Base-by-base conservation (phyloP, 2,888 invertebrate species). In the Muscina levida region DNA sequence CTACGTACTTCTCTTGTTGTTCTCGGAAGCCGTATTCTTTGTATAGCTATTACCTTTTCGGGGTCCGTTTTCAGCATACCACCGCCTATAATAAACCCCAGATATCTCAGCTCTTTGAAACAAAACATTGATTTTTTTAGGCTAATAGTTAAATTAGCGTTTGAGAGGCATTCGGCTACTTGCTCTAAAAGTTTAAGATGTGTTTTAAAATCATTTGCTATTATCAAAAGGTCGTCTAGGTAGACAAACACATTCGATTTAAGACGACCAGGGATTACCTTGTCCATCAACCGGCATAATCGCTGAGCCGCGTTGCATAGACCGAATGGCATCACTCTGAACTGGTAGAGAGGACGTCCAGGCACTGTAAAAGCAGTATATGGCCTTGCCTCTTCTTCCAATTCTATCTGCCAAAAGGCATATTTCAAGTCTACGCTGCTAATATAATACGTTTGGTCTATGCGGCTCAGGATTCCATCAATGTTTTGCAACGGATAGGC, bases 401-500 rank as follows among this genome's bases (percentile, higher is more conserved):
- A n/a, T 10, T 42, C 42, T 13, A 68, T 68, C 37, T 68, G 67
- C 67, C 67, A 68, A n/a, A 68, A 68, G 5, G 67, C 79, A n/a
- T 68, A 66, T 57, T 79, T 74, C 39, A 74, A 37, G 22, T 74
- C 74, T 2, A 74, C 71, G 26, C 74, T 72, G 11, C 70, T 73
- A 1, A 78, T 78, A 31, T 39, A 78, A 13, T 65, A 31, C 2
- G 78, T 68, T 19, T 77, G 39, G 22, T 77, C 72, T 26, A 77
- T 59, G 0, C 75, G 57, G 48, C 68, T 75, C 13, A 75, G 17
- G 6, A 75, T 68, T 2, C 75, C 75, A 5, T 75, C 46, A 2
- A 75, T 75, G 15, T 71, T 71, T 83, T 70, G 57, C 84, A 85
- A 77, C 78, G 0, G 37, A 68, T n/a, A 76, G 0, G 76, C 76